These are phyloP conservation scores for Charina bottae DNA, from an alignment of 2,113 vertebrate species.

Conservation along the genomic window DNA sequence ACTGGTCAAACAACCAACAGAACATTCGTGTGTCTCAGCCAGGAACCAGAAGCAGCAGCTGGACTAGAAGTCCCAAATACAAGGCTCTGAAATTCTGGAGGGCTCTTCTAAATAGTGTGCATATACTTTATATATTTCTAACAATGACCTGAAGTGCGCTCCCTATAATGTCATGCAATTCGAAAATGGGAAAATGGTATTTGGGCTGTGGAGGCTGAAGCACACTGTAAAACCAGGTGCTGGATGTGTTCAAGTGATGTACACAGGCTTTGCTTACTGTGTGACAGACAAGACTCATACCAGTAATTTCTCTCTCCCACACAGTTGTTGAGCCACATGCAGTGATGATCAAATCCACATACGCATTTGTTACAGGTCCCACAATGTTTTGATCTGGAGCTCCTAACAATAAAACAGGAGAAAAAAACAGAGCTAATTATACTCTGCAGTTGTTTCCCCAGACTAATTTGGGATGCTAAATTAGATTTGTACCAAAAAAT, in stretches of 20 bases:
- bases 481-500: neutral
- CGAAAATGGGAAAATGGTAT: rapidly evolving
- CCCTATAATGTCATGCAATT: neutral
- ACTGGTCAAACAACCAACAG: neutral
- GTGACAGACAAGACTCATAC: conserved; percentile 64
- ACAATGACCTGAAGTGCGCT: conserved; percentile 12
- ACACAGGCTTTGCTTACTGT: neutral
- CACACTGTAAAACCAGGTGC: neutral
- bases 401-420: conserved; percentile 78
- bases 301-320: conserved; percentile 96
- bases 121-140: neutral
- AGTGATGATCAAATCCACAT: conserved; percentile 95
- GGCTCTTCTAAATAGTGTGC: neutral
- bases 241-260: neutral
- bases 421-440: neutral
- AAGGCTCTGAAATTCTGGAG: neutral
- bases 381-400: conserved; percentile 94
- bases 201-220: neutral
- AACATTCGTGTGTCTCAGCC: neutral
- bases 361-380: conserved; percentile 97
- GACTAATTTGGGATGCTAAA: too few relatives aligned
- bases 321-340: conserved; percentile 98
- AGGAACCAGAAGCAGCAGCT: neutral
- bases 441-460: neutral
- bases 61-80: neutral